phyloP scores from a whole-genome alignment of 2,797 vertebrate genomes.

The Gobio occitaniae region DNA sequence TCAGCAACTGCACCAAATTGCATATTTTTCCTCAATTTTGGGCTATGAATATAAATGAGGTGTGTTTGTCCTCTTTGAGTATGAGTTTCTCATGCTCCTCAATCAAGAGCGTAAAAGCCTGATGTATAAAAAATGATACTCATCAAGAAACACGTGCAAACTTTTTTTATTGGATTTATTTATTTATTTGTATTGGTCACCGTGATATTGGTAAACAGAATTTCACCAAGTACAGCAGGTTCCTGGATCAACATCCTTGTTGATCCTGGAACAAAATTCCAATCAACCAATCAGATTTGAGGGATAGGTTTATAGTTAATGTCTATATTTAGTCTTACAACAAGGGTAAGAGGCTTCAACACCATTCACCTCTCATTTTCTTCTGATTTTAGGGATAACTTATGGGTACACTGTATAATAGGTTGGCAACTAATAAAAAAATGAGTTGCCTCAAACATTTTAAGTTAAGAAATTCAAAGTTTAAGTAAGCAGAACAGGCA shows the following conservation, averaged over 20 bases:
- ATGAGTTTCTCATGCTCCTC: background rate
- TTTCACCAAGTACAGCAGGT: background rate
- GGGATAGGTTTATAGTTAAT: background rate
- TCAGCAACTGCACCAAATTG: no score
- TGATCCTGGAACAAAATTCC: no score
- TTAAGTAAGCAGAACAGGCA: no score
- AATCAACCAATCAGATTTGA: background rate
- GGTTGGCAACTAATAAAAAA: no score
- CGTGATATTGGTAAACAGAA: background rate
- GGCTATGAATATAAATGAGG: background rate
- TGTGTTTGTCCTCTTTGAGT: no score
- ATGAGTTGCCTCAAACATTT: no score
- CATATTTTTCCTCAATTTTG: no score
- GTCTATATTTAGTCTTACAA: background rate
- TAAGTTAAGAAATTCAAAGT: no score
- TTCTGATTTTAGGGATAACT: no score
- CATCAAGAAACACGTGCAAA: background rate
- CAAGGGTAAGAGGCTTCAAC: background rate
- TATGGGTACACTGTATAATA: no score
- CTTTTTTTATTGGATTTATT: background rate
- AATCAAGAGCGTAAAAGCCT: background rate
- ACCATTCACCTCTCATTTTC: no score
- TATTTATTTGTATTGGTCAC: no score
- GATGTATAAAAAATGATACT: background rate
- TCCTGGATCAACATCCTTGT: background rate